Evolutionary conservation across 1,140 invertebrate species (phyloP).

Genomic region (Arctopsyche grandis): DNA sequence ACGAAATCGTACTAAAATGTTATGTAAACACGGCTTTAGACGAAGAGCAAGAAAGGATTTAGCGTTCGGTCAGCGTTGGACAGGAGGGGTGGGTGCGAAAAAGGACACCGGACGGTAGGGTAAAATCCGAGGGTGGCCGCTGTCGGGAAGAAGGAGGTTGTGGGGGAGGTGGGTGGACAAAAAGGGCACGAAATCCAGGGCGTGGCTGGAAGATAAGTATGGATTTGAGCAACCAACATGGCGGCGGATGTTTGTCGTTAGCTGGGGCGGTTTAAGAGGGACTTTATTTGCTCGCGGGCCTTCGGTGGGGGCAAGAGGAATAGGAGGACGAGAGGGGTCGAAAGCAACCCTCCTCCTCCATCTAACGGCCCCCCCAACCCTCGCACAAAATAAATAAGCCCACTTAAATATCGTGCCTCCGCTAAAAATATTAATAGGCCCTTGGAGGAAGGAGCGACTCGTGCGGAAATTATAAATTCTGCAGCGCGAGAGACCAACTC

Average conservation of each 20-base stretch:
- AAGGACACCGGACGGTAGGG: conserved; percentile 10
- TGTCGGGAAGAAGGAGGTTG: conserved; percentile 17
- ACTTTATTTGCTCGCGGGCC: conserved; percentile 35
- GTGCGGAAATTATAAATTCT: conserved; percentile 46
- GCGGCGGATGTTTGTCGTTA: conserved; percentile 54
- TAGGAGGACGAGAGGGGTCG: background rate
- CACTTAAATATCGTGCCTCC: conserved; percentile 48
- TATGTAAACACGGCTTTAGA: background rate
- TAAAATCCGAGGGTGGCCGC: background rate
- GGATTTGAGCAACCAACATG: conserved; percentile 54
- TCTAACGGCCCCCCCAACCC: background rate
- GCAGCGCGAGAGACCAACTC: conserved; percentile 19
- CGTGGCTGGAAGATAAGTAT: conserved; percentile 53
- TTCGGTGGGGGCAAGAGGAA: background rate
- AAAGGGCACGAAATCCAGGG: conserved; percentile 51
- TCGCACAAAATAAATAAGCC: conserved; percentile 41
- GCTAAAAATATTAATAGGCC: conserved; percentile 50
- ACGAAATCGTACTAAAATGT: background rate
- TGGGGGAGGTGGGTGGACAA: conserved; percentile 42
- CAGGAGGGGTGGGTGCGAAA: conserved; percentile 16
- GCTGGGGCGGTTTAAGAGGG: conserved; percentile 29
- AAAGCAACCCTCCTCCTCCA: background rate
- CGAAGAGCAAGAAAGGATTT: conserved; percentile 47
- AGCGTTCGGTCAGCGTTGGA: conserved; percentile 25
- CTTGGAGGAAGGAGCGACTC: conserved; percentile 38